Evolutionary conservation across 2,113 vertebrate genomes (phyloP).

Genomic region (Cercopithecus mona): DNA sequence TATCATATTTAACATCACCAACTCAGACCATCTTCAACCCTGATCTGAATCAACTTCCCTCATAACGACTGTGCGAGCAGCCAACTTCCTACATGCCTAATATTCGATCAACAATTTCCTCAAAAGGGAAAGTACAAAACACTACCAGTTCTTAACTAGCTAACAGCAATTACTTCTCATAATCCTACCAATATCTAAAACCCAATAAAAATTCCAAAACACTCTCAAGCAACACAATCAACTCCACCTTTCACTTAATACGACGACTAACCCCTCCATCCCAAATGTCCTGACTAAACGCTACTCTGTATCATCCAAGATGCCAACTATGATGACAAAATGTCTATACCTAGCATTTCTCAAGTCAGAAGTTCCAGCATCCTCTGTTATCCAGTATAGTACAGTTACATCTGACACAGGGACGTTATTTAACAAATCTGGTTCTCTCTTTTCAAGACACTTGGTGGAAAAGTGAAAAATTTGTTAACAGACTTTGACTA

Average conservation of each 20-base stretch:
- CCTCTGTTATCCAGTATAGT: not conserved
- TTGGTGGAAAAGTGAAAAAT: not conserved
- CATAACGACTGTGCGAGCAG: not conserved
- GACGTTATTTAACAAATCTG: not conserved
- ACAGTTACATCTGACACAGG: not conserved
- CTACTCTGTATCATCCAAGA: not conserved
- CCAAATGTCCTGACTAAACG: not conserved
- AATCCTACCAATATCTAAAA: not conserved
- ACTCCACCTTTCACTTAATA: not conserved
- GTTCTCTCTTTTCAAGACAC: not conserved
- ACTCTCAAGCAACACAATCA: not conserved
- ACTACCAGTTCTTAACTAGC: not conserved
- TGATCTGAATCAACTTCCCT: slow-evolving; percentile 36
- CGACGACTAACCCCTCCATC: not conserved
- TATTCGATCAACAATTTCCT: slow-evolving; percentile 33
- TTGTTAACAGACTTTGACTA: not conserved
- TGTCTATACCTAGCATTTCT: not conserved
- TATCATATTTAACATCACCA: not conserved
- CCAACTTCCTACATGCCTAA: slow-evolving; percentile 5
- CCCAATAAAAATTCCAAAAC: not conserved
- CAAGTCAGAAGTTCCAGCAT: not conserved
- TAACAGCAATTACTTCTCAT: not conserved
- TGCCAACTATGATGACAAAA: not conserved
- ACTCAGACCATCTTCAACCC: not conserved
- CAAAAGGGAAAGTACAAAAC: not conserved